These are phyloP conservation scores for Furcifer pardalis DNA, from an alignment of 2,797 vertebrate species.

Conservation along the genomic window DNA sequence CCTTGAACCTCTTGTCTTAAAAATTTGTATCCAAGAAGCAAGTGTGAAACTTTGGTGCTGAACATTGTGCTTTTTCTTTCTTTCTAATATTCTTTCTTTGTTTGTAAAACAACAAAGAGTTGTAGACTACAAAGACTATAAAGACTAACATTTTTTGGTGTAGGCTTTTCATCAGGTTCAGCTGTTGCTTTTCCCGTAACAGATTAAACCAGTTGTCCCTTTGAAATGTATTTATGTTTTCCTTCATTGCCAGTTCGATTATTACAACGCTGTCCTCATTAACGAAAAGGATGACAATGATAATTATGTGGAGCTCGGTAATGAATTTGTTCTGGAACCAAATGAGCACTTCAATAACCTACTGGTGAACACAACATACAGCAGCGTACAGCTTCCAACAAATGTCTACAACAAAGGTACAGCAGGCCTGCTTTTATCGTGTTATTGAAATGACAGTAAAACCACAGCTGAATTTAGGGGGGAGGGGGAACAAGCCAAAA, in stretches of 20 bases:
- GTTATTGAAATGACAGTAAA: not conserved
- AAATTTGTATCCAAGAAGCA: not conserved
- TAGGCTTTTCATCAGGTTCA: too few relatives aligned
- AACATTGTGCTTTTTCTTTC: not conserved
- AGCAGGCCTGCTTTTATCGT: not conserved
- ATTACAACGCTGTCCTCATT: constrained; percentile 91
- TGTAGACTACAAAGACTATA: too few relatives aligned
- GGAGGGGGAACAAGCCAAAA: not conserved
- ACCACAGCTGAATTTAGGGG: not conserved
- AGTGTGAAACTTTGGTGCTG: not conserved
- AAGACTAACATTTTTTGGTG: too few relatives aligned
- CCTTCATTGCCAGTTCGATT: constrained; percentile 84
- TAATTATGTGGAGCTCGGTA: constrained; percentile 85
- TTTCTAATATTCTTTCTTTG: not conserved
- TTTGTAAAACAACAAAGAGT: too few relatives aligned
- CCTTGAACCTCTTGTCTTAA: not conserved
- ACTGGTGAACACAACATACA: constrained; percentile 87
- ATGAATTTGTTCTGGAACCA: constrained; percentile 87
- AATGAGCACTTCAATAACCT: constrained; percentile 93
- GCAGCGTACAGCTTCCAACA: constrained; percentile 93
- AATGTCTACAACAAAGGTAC: constrained; percentile 97
- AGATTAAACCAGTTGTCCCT: not conserved
- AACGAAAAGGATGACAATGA: constrained; percentile 86
- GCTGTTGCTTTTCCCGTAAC: too few relatives aligned
- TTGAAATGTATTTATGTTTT: constrained; percentile 3